Conservation (phyloP, 2,113 vertebrate genomes). For the Oncorhynchus mykiss region DNA sequence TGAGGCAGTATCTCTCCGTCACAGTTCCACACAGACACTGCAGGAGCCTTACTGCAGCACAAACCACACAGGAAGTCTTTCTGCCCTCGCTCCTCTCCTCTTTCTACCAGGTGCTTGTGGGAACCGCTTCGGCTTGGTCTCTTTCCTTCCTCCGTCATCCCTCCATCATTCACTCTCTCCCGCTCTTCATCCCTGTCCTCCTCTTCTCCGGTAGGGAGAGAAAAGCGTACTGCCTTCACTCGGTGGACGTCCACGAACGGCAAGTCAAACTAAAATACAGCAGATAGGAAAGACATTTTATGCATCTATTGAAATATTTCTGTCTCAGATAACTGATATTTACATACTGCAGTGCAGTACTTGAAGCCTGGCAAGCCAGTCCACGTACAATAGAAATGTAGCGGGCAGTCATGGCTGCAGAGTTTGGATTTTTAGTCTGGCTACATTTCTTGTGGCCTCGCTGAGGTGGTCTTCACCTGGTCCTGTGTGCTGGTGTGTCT, state of each 20-base stretch:
- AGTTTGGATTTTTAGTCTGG: background rate
- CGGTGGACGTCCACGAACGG: conserved; percentile 82
- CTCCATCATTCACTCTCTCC: background rate
- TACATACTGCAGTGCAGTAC: background rate
- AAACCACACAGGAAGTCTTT: conserved; percentile 56
- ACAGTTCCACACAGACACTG: conserved; percentile 78
- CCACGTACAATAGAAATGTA: no score
- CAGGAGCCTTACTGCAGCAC: conserved; percentile 57
- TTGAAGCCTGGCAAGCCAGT: no score
- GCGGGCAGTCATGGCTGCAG: no score
- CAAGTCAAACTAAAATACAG: conserved; percentile 74
- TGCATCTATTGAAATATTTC: background rate
- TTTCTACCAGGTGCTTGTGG: conserved; percentile 52
- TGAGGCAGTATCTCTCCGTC: conserved; percentile 77
- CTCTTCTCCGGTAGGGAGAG: conserved; percentile 46
- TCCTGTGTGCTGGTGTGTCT: conserved; percentile 78
- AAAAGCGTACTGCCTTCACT: conserved; percentile 75
- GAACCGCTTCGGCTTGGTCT: conserved; percentile 51
- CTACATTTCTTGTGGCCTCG: background rate
- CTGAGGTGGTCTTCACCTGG: conserved; percentile 62
- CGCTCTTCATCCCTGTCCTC: conserved; percentile 39
- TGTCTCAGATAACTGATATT: background rate
- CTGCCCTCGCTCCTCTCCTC: conserved; percentile 13
- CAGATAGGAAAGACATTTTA: background rate
- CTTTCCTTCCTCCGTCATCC: conserved; percentile 23